phyloP scores from a whole-genome alignment of 2,888 invertebrate species.

The Drosophila merina region DNA sequence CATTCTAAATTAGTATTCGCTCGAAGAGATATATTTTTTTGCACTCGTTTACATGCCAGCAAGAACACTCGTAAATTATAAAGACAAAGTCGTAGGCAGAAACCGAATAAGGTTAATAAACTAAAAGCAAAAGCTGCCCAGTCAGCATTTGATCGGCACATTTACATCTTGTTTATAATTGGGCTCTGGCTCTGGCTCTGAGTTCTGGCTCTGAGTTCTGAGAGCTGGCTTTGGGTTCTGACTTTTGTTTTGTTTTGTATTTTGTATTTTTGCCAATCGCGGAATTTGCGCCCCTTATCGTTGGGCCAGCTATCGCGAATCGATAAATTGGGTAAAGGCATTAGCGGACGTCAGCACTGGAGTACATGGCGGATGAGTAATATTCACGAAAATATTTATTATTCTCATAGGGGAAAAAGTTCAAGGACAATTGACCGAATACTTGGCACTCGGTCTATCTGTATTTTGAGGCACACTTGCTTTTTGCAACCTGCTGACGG shows the following conservation, averaged over 20 bases:
- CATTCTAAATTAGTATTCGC: background rate
- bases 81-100: slow-evolving; percentile 2
- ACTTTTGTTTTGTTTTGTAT: slow-evolving; percentile 12
- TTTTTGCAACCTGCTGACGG: background rate
- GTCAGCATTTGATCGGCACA: slow-evolving; percentile 66
- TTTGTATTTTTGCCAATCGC: slow-evolving; percentile 21
- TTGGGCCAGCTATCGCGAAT: slow-evolving; percentile 43
- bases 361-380: slow-evolving; percentile 40
- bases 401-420: slow-evolving; percentile 37
- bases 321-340: slow-evolving; percentile 48
- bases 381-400: slow-evolving; percentile 10
- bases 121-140: slow-evolving; percentile 50
- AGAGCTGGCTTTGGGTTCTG: slow-evolving; percentile 19
- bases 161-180: slow-evolving; percentile 68
- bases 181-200: slow-evolving; percentile 6
- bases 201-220: slow-evolving; percentile 17
- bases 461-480: background rate
- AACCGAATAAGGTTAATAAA: slow-evolving; percentile 68
- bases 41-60: slow-evolving; percentile 17
- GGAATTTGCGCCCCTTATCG: slow-evolving; percentile 55
- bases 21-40: background rate
- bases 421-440: slow-evolving; percentile 56
- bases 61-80: background rate
- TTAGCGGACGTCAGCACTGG: slow-evolving; percentile 8
- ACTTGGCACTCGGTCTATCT: slow-evolving; percentile 2